Base-by-base conservation (phyloP, 2,888 invertebrate species). In the Synergus japonicus region DNA sequence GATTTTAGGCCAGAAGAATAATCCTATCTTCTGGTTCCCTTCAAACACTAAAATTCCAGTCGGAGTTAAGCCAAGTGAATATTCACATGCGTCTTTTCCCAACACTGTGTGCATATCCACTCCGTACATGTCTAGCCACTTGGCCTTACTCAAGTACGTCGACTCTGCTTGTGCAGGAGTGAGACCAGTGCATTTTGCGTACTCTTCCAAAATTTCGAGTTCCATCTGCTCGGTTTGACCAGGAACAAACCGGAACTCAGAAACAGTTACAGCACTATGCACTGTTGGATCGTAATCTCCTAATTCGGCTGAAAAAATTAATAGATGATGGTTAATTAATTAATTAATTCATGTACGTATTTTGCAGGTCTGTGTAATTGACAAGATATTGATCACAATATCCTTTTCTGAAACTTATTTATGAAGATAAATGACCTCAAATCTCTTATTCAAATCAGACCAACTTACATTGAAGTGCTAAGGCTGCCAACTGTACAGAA, bases 1-100 rank as follows among this genome's bases (percentile, higher is more conserved):
- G 88, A 99, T 99, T 94, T 99, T 99, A 2, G 99, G 99, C 98
- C 99, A 99, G 92, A 99, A 98, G 93, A 99, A 99, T 22, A 99
- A 93, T 0, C 99, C 99, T 87, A 99, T 99, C 93, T 99, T 99
- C 91, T 97, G 97, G 78, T 95, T 95, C 41, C 97, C 98, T 92
- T 99, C 99, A 93, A 99, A 99, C 9, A 99, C 99, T 78, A 99
- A 94, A 89, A 99, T 98, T 0, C 99, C 99, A 13, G 99, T 99
- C 63, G 99, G 99, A 13, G 99, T 99, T 80, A 99, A 93, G 1
- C 99, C 99, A 79, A 99, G 93, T 85, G 97, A 96, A 93, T 99
- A 99, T 92, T 98, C 97, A 93, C 97, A 97, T 46, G 97, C 97
- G 93, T 99, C 99, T 93, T 98, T 98, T 2, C 98, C 99, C 91